Evolutionary conservation across 2,888 invertebrate species (phyloP).

Genomic region (Pemphredon lugubris): DNA sequence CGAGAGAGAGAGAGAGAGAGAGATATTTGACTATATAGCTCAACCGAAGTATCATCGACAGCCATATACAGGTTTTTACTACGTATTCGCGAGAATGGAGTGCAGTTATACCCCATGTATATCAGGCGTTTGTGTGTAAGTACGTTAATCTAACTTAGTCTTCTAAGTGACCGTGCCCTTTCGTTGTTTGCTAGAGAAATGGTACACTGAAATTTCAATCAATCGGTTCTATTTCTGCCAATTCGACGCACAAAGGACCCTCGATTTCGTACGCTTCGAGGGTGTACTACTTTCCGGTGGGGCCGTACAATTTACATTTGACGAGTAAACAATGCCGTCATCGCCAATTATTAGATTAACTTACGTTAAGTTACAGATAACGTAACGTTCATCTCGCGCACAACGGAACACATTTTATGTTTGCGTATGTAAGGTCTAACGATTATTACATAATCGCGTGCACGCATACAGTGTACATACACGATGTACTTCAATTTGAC

Average conservation of each 20-base stretch:
- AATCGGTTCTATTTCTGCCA: slow-evolving; percentile 39
- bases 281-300: slow-evolving; percentile 36
- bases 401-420: slow-evolving; percentile 18
- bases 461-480: background rate
- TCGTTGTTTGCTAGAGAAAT: slow-evolving; percentile 64
- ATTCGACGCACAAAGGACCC: slow-evolving; percentile 38
- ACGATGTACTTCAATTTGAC: too few relatives aligned
- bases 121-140: slow-evolving; percentile 79
- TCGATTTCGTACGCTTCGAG: slow-evolving; percentile 19
- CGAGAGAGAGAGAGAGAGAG: slow-evolving; percentile 30
- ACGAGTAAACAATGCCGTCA: slow-evolving; percentile 10
- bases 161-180: slow-evolving; percentile 70
- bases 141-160: slow-evolving; percentile 78
- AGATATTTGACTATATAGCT: slow-evolving; percentile 75
- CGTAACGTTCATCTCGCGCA: slow-evolving; percentile 23
- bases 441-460: slow-evolving; percentile 1
- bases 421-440: slow-evolving; percentile 9
- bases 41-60: slow-evolving; percentile 77
- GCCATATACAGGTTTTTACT: slow-evolving; percentile 76
- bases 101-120: slow-evolving; percentile 79
- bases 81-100: slow-evolving; percentile 75
- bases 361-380: slow-evolving; percentile 13
- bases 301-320: slow-evolving; percentile 28
- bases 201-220: slow-evolving; percentile 64
- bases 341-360: slow-evolving; percentile 1